Evolutionary conservation across 2,888 invertebrate genomes (phyloP).

Genomic region (Epistrophe eligans): DNA sequence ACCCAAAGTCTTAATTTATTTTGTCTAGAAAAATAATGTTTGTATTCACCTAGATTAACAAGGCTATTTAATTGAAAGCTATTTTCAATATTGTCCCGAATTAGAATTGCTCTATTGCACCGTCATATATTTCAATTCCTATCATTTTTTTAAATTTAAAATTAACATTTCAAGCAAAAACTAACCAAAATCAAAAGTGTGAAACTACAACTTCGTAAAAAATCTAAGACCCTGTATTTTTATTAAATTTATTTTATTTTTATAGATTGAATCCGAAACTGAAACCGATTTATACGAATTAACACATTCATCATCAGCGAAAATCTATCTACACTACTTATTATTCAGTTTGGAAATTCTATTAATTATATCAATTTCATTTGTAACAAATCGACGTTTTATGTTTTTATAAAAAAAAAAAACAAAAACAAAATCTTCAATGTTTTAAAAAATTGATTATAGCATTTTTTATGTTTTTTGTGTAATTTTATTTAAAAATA

Average conservation of each 20-base stretch:
- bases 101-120: not conserved
- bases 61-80: not conserved
- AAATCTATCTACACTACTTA: constrained; percentile 50
- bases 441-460: not conserved
- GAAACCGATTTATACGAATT: constrained; percentile 62
- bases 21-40: no score
- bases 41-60: not conserved
- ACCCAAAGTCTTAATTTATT: no score
- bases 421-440: not conserved
- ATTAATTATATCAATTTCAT: constrained; percentile 45
- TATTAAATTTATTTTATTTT: constrained; percentile 52
- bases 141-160: not conserved
- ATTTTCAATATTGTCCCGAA: not conserved
- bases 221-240: constrained; percentile 14
- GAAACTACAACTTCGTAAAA: constrained; percentile 11
- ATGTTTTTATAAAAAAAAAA: constrained; percentile 38
- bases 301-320: constrained; percentile 63
- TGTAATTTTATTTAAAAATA: not conserved
- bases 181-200: constrained; percentile 2
- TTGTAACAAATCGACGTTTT: constrained; percentile 52
- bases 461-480: not conserved
- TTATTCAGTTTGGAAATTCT: constrained; percentile 58
- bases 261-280: constrained; percentile 71
- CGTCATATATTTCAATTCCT: not conserved
- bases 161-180: constrained; percentile 23